phyloP scores from a whole-genome alignment of 2,888 invertebrate species.

The Eurois occulta region DNA sequence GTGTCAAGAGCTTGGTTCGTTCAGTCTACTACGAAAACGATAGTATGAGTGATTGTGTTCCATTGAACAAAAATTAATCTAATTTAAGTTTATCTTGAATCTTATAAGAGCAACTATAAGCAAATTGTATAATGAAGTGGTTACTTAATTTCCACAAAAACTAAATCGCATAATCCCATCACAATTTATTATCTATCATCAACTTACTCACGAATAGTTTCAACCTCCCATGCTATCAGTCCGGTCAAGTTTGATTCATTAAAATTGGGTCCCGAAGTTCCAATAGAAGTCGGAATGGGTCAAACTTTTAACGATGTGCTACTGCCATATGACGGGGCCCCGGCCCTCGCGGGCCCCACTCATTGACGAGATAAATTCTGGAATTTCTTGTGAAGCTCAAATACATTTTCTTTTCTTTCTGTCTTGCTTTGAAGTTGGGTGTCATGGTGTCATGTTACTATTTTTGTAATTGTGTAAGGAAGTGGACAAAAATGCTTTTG shows the following conservation, averaged over 20 bases:
- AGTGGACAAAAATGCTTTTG: conserved; percentile 2
- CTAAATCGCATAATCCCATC: background rate
- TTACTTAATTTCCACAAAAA: background rate
- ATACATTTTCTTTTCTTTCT: conserved; percentile 22
- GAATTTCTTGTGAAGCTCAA: conserved; percentile 39
- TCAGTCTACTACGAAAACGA: background rate
- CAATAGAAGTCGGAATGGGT: conserved; percentile 42
- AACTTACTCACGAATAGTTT: conserved; percentile 51
- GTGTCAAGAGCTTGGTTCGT: background rate
- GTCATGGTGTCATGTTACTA: conserved; percentile 5
- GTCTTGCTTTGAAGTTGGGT: conserved; percentile 1
- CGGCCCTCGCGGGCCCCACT: conserved; percentile 2
- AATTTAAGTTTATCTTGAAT: background rate
- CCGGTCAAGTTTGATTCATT: conserved; percentile 60
- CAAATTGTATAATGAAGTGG: background rate
- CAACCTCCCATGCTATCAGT: conserved; percentile 50
- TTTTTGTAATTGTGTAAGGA: background rate
- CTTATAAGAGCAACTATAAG: background rate
- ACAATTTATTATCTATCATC: conserved; percentile 42
- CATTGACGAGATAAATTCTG: conserved; percentile 35
- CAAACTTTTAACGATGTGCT: conserved; percentile 63
- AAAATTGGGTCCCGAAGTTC: conserved; percentile 61
- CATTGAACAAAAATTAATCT: background rate
- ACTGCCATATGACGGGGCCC: conserved; percentile 37
- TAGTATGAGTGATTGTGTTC: background rate